Evolutionary conservation across 2,888 invertebrate species (phyloP).

Genomic region (Molorchus minor): DNA sequence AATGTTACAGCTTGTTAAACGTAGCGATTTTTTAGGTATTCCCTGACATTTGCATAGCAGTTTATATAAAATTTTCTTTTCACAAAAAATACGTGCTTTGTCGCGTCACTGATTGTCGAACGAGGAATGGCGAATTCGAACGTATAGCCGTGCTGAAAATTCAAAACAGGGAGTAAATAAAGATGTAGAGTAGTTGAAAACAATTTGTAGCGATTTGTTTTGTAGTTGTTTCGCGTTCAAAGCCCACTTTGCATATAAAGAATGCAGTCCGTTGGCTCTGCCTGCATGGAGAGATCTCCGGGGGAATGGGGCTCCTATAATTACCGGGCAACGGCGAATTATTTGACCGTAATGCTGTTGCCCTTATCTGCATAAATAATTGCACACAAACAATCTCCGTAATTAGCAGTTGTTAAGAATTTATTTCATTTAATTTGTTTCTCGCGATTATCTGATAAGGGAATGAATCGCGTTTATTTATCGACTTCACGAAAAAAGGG

Average conservation of each 20-base stretch:
- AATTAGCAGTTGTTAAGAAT: constrained; percentile 36
- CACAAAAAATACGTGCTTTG: too few relatives aligned
- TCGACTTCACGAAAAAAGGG: background rate
- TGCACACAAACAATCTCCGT: constrained; percentile 35
- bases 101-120: background rate
- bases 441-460: constrained; percentile 8
- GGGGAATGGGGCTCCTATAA: constrained; percentile 24
- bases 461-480: background rate
- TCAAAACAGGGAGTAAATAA: constrained; percentile 41
- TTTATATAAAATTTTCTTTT: too few relatives aligned
- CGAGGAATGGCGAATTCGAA: constrained; percentile 7
- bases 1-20: too few relatives aligned
- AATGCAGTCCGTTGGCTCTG: constrained; percentile 43
- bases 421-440: constrained; percentile 28
- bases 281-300: constrained; percentile 30
- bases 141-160: constrained; percentile 31
- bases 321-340: constrained; percentile 27
- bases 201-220: constrained; percentile 51
- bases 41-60: too few relatives aligned
- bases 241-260: constrained; percentile 53
- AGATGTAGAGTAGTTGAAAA: constrained; percentile 41
- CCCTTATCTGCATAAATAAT: constrained; percentile 42
- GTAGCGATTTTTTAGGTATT: too few relatives aligned
- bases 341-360: constrained; percentile 23
- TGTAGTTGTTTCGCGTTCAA: constrained; percentile 44